Conservation (phyloP, 2,797 vertebrate species). For the Euphonia xanthogaster region DNA sequence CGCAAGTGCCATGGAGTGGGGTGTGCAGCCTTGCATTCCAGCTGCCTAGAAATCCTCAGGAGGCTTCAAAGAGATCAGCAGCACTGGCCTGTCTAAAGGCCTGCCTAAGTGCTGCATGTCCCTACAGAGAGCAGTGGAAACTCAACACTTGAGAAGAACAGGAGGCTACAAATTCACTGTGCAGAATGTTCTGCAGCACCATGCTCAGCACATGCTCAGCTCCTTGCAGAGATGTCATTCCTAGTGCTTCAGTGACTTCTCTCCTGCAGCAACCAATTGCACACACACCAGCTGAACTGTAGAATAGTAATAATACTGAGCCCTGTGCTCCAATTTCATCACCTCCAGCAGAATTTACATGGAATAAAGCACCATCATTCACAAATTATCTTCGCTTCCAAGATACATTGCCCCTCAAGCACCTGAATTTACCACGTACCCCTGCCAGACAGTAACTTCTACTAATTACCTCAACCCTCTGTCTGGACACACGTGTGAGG, state of each 20-base stretch:
- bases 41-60: slow-evolving; percentile 51
- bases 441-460: background rate
- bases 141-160: background rate
- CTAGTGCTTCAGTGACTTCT: background rate
- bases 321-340: background rate
- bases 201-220: background rate
- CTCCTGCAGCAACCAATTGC: background rate
- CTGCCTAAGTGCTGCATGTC: background rate
- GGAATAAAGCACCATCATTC: background rate
- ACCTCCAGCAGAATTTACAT: background rate
- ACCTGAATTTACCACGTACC: background rate
- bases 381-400: background rate
- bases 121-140: background rate
- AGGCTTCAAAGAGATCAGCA: slow-evolving; percentile 34
- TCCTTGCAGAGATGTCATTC: background rate
- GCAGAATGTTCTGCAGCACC: background rate
- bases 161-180: background rate
- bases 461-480: background rate
- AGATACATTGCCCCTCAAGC: background rate
- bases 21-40: slow-evolving; percentile 11
- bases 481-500: background rate
- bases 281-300: accelerated
- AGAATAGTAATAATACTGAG: background rate
- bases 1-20: background rate
- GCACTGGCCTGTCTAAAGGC: background rate